These are phyloP conservation scores for Galeruca laticollis DNA, from an alignment of 2,888 invertebrate genomes.

Conservation along the genomic window DNA sequence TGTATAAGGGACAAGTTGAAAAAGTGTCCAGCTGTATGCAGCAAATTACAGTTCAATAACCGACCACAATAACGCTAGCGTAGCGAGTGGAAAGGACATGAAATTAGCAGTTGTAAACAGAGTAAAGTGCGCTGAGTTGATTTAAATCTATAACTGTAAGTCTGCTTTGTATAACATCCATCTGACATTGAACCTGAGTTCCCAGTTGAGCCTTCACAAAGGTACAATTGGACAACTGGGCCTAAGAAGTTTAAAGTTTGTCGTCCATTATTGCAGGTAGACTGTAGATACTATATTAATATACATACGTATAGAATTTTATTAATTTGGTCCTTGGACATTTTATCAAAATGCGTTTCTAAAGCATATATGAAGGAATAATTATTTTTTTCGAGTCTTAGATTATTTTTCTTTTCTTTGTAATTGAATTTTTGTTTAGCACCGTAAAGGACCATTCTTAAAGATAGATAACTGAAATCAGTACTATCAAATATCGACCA, in stretches of 20 bases:
- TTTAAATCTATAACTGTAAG: no score
- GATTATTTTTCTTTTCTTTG: conserved; percentile 18
- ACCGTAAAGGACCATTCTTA: conserved; percentile 55
- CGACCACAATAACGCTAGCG: no score
- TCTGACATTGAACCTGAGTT: no score
- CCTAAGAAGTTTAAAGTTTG: conserved; percentile 5
- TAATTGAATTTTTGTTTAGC: conserved; percentile 44
- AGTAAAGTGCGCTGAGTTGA: no score
- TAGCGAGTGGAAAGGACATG: no score
- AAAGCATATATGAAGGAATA: conserved; percentile 49
- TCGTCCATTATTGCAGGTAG: not conserved
- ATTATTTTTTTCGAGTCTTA: conserved; percentile 45
- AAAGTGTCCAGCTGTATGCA: no score
- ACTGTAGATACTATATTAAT: not conserved
- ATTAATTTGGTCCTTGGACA: conserved; percentile 42
- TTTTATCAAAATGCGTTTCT: conserved; percentile 46
- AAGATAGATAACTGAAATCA: conserved; percentile 51
- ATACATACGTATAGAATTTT: conserved; percentile 51
- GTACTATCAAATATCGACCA: conserved; percentile 50
- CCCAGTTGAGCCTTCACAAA: no score
- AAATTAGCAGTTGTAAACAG: no score
- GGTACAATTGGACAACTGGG: no score
- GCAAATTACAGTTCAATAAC: no score
- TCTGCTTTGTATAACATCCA: no score
- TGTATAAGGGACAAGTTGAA: no score